A percentile compares a stretch with the other conserved stretches of the same genome.
These are phyloP conservation scores for Prionace glauca DNA, from an alignment of 2,797 vertebrate species.

Conservation along the genomic window DNA sequence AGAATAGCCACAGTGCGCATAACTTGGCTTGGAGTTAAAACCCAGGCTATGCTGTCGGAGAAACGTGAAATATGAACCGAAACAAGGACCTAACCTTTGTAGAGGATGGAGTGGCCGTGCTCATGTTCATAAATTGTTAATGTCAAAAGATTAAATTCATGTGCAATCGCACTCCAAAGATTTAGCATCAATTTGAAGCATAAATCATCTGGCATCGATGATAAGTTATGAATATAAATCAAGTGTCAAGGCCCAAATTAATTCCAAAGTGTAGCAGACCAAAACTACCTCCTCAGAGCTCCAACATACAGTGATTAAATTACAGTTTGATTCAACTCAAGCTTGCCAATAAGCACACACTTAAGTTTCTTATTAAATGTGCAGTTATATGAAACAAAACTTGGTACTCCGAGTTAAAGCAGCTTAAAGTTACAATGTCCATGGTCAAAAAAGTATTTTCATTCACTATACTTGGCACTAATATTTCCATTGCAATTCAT, in stretches of 20 bases:
- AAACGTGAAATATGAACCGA: background rate
- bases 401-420: background rate
- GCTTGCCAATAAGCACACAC: background rate
- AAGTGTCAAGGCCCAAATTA: background rate
- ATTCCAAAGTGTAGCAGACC: background rate
- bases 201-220: background rate
- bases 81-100: background rate
- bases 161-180: background rate
- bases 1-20: background rate
- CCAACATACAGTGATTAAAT: background rate
- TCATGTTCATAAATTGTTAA: background rate
- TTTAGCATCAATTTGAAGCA: background rate
- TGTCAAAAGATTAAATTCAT: background rate
- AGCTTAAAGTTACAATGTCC: background rate
- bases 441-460: background rate
- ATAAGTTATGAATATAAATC: background rate
- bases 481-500: background rate
- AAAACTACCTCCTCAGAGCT: background rate
- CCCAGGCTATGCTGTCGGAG: background rate
- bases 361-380: background rate
- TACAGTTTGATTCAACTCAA: background rate
- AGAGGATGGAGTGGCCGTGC: background rate
- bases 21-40: background rate
- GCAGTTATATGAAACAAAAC: background rate
- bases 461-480: background rate